Conservation (phyloP, 2,888 invertebrate genomes). For the Sinohyriopsis cumingii region DNA sequence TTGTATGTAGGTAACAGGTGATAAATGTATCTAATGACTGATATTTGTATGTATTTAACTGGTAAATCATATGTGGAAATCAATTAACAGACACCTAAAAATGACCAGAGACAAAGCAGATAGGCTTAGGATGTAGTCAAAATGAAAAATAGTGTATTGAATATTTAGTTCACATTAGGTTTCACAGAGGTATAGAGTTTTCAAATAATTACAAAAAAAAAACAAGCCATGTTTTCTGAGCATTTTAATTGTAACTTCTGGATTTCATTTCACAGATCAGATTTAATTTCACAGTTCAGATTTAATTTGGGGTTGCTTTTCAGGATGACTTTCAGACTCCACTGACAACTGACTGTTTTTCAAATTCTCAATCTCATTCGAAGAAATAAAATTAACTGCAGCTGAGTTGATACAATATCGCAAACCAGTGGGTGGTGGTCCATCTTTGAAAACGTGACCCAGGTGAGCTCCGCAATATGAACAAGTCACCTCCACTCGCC, state of each 20-base stretch:
- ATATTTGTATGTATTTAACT: too few species aligned
- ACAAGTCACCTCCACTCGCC: slow-evolving; percentile 66
- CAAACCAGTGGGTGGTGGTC: slow-evolving; percentile 62
- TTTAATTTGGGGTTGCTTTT: slow-evolving; percentile 21
- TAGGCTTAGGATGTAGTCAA: too few species aligned
- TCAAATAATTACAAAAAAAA: slow-evolving; percentile 1
- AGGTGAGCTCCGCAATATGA: slow-evolving; percentile 67
- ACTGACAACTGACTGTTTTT: slow-evolving; percentile 1
- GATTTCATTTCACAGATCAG: too few species aligned
- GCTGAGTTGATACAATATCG: slow-evolving; percentile 71
- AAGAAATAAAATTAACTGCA: slow-evolving; percentile 43
- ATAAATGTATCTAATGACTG: too few species aligned
- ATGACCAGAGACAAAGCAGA: too few species aligned
- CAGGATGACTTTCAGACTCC: background rate
- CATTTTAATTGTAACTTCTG: too few species aligned
- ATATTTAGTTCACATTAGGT: too few species aligned
- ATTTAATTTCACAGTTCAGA: slow-evolving; percentile 30
- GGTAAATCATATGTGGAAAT: too few species aligned
- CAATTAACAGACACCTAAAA: too few species aligned
- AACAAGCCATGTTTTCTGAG: background rate
- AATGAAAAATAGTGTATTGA: too few species aligned
- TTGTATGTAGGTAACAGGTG: too few species aligned
- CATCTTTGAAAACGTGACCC: slow-evolving; percentile 71
- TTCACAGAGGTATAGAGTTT: background rate
- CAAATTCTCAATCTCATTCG: background rate